Percentiles rank a stretch among this genome's conserved stretches.
These are phyloP conservation scores for Poecile atricapillus DNA, from an alignment of 2,113 vertebrate species.

Conservation along the genomic window DNA sequence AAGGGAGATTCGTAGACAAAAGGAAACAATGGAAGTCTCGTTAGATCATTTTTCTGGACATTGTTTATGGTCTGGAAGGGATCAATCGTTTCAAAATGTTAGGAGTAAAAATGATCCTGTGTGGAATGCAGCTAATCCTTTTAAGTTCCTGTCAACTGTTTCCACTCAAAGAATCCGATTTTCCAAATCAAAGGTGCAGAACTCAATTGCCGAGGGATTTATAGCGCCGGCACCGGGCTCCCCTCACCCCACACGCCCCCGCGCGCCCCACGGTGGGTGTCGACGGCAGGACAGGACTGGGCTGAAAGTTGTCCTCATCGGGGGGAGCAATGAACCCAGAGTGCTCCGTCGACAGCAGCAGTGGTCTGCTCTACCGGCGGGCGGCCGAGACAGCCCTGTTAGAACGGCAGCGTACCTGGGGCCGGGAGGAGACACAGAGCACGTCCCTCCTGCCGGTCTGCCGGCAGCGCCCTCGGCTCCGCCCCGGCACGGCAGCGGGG, in stretches of 20 bases:
- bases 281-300: not conserved
- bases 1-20: slow-evolving; percentile 55
- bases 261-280: not conserved
- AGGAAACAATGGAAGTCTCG: slow-evolving; percentile 68
- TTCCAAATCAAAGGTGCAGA: slow-evolving; percentile 77
- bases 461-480: not conserved
- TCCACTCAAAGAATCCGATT: slow-evolving; percentile 76
- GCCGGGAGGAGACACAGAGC: not conserved
- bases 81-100: slow-evolving; percentile 77
- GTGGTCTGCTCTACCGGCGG: no score
- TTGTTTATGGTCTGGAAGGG: slow-evolving; percentile 73
- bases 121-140: slow-evolving; percentile 82
- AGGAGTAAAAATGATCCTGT: slow-evolving; percentile 78
- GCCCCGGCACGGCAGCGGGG: not conserved
- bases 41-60: slow-evolving; percentile 77
- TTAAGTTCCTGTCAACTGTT: slow-evolving; percentile 77
- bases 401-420: not conserved
- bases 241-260: not conserved
- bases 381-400: not conserved
- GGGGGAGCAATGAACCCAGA: fast-evolving
- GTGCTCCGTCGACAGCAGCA: no score
- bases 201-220: slow-evolving; percentile 70
- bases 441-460: not conserved
- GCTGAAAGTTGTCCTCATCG: not conserved
- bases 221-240: slow-evolving; percentile 38